Conservation (phyloP, 1,140 invertebrate genomes). For the Reticulitermes speratus region DNA sequence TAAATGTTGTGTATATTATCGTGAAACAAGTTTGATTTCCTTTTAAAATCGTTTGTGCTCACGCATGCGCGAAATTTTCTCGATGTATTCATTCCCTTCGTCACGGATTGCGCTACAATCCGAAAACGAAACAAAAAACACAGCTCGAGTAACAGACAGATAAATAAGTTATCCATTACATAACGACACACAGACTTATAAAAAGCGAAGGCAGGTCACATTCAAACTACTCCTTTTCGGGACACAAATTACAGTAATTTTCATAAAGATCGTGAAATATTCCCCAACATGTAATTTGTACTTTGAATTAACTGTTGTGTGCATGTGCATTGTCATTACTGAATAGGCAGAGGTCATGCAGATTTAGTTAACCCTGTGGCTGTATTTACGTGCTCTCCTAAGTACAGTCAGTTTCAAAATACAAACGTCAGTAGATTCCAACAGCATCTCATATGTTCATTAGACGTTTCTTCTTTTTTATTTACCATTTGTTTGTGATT, state of each 20-base stretch:
- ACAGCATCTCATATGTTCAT: no score
- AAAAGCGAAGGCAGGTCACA: background rate
- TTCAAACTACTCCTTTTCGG: background rate
- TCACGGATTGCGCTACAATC: no score
- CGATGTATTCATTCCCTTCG: no score
- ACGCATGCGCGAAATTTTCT: no score
- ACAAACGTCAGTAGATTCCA: no score
- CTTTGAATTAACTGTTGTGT: background rate
- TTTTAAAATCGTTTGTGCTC: no score
- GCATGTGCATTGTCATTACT: background rate
- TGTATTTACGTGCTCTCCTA: background rate
- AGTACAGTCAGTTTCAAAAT: background rate
- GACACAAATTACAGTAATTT: background rate
- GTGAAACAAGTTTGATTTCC: no score
- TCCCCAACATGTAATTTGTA: background rate
- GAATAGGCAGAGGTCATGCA: background rate
- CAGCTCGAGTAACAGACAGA: background rate
- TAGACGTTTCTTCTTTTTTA: no score
- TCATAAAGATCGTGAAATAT: background rate
- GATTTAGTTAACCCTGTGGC: background rate
- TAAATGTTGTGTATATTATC: no score
- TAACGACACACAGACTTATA: background rate
- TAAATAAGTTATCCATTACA: background rate
- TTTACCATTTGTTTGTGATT: no score
- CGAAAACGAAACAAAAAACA: no score